Percentiles rank a stretch among this genome's conserved stretches.
Conservation (phyloP, 2,888 invertebrate species). For the Formica aserva region DNA sequence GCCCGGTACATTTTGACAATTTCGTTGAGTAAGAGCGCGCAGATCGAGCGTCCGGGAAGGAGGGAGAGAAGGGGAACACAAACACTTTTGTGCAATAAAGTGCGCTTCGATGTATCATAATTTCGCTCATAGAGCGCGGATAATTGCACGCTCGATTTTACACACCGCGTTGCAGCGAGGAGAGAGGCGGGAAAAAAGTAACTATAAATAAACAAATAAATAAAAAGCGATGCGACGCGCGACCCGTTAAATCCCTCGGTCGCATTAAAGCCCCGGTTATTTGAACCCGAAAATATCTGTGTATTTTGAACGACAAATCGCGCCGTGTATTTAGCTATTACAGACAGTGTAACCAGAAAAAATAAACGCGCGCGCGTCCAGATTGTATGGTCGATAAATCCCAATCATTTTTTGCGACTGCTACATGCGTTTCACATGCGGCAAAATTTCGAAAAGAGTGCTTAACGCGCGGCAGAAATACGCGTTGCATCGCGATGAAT, state of each 20-base stretch:
- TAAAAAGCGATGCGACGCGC: background rate
- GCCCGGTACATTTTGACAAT: constrained; percentile 70
- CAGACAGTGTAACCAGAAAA: constrained; percentile 1
- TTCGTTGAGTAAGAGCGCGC: constrained; percentile 65
- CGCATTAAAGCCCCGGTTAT: constrained; percentile 27
- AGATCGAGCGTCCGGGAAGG: background rate
- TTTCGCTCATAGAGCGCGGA: constrained; percentile 57
- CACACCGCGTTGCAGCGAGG: background rate
- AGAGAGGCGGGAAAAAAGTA: background rate
- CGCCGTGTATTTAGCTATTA: constrained; percentile 25
- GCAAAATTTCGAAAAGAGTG: constrained; percentile 6
- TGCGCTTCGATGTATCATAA: constrained; percentile 65
- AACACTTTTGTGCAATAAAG: constrained; percentile 64
- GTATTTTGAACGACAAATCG: constrained; percentile 13
- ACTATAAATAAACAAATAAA: background rate
- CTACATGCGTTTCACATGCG: constrained; percentile 10
- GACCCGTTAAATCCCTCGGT: background rate
- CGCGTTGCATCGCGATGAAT: constrained; percentile 27
- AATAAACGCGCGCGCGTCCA: constrained; percentile 14
- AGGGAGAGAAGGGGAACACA: background rate
- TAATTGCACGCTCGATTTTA: constrained; percentile 51
- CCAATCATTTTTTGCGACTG: constrained; percentile 22
- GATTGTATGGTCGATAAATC: constrained; percentile 36
- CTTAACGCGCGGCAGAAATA: constrained; percentile 16
- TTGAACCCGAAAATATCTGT: background rate